phyloP scores from a whole-genome alignment of 1,140 invertebrate species.

The Drosophila burlai region DNA sequence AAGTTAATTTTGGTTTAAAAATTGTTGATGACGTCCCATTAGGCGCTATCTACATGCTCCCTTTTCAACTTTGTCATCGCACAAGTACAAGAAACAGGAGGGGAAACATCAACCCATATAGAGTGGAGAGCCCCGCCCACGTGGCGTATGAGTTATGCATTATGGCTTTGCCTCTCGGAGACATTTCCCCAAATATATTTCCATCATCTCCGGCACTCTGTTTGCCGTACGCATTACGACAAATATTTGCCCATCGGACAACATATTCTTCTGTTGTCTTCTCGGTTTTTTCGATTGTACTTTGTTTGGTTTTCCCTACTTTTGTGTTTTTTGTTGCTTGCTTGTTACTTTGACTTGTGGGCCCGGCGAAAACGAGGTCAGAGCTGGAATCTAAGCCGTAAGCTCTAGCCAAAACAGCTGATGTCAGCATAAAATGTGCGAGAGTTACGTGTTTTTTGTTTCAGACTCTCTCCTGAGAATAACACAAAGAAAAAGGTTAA shows the following conservation, averaged over 20 bases:
- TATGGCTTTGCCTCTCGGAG: conserved; percentile 28
- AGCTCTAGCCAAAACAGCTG: conserved; percentile 56
- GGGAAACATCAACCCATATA: conserved; percentile 15
- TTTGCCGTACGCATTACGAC: conserved; percentile 55
- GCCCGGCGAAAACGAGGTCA: conserved; percentile 47
- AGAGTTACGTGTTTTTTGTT: conserved; percentile 39
- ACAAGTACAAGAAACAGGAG: conserved; percentile 8
- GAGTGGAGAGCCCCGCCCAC: conserved; percentile 28
- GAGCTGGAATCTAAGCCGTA: conserved; percentile 60
- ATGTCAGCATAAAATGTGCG: conserved; percentile 60
- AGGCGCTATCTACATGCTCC: conserved; percentile 30
- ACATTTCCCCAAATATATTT: conserved; percentile 49
- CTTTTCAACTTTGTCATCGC: conserved; percentile 39
- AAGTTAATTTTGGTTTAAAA: conserved; percentile 41
- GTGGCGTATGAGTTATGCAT: conserved; percentile 51
- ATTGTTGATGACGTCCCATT: conserved; percentile 36
- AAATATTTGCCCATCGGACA: conserved; percentile 64
- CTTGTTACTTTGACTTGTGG: conserved; percentile 51
- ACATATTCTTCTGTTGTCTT: conserved; percentile 55
- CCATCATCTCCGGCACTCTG: conserved; percentile 44
- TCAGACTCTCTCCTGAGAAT: conserved; percentile 8
- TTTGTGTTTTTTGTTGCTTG: conserved; percentile 28
- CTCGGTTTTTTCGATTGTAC: conserved; percentile 22
- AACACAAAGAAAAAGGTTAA: conserved; percentile 1
- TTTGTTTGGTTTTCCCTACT: conserved; percentile 10